Evolutionary conservation across 2,113 vertebrate genomes (phyloP).

Genomic region (Orcinus orca): DNA sequence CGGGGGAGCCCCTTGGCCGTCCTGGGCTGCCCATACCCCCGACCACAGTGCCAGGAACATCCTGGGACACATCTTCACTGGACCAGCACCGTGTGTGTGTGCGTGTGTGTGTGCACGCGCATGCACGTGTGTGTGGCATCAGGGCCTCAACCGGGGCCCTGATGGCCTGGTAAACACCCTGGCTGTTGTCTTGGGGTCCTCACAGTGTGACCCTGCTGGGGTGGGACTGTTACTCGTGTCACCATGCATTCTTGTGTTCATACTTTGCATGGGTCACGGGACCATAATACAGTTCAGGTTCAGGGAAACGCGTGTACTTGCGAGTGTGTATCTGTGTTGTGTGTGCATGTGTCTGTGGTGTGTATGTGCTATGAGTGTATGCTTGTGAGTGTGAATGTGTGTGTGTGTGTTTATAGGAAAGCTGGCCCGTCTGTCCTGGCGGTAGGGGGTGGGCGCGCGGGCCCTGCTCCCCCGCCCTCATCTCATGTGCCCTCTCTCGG

Average conservation of each 20-base stretch:
- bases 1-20: neutral
- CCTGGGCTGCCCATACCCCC: neutral
- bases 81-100: fast-evolving
- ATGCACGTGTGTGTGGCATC: neutral
- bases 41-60: neutral
- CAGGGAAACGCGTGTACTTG: neutral
- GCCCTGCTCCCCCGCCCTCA: neutral
- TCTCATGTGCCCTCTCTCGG: neutral
- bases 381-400: neutral
- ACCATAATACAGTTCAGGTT: neutral
- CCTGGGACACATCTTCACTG: neutral
- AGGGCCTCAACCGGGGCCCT: neutral
- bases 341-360: neutral
- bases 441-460: neutral
- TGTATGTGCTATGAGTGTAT: neutral
- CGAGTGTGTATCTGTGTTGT: neutral
- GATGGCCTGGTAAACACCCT: neutral
- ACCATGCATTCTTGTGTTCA: neutral
- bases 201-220: neutral
- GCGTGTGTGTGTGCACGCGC: fast-evolving
- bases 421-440: neutral
- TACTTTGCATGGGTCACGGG: neutral
- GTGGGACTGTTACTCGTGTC: fast-evolving
- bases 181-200: neutral
- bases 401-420: neutral